Conservation (phyloP, 2,797 vertebrate genomes). For the Sebastes matsubarae region DNA sequence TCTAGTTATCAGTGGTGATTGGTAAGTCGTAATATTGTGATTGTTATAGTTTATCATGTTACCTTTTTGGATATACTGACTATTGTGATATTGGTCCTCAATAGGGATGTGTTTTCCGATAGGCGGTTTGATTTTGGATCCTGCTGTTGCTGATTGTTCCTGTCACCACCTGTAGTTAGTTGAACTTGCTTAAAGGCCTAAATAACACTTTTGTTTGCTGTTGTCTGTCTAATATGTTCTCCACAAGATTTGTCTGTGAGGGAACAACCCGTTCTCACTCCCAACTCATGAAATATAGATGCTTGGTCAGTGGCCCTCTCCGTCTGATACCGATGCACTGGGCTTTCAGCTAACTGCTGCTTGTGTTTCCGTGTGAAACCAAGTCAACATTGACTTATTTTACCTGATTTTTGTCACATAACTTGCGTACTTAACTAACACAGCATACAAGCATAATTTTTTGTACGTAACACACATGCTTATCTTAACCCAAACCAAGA, state of each 20-base stretch:
- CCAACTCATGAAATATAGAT: background rate
- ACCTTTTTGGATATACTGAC: background rate
- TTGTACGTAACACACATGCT: background rate
- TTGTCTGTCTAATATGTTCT: background rate
- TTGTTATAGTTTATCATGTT: background rate
- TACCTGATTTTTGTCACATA: background rate
- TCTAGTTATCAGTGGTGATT: background rate
- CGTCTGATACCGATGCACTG: too few relatives aligned
- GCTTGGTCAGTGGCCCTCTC: too few relatives aligned
- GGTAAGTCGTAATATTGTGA: background rate
- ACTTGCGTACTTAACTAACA: background rate
- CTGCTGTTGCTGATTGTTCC: background rate
- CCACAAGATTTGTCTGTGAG: background rate
- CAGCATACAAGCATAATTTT: background rate
- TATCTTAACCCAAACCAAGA: background rate
- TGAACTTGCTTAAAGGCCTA: too few relatives aligned
- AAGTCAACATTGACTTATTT: too few relatives aligned
- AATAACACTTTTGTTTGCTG: background rate
- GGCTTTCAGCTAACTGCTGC: too few relatives aligned
- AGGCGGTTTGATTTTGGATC: background rate
- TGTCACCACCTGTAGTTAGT: too few relatives aligned
- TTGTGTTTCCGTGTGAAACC: too few relatives aligned
- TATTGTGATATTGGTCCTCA: background rate
- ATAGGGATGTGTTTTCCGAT: too few relatives aligned
- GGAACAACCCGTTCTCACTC: background rate